Conservation (phyloP, 2,113 vertebrate species). For the Pampusana beccarii region DNA sequence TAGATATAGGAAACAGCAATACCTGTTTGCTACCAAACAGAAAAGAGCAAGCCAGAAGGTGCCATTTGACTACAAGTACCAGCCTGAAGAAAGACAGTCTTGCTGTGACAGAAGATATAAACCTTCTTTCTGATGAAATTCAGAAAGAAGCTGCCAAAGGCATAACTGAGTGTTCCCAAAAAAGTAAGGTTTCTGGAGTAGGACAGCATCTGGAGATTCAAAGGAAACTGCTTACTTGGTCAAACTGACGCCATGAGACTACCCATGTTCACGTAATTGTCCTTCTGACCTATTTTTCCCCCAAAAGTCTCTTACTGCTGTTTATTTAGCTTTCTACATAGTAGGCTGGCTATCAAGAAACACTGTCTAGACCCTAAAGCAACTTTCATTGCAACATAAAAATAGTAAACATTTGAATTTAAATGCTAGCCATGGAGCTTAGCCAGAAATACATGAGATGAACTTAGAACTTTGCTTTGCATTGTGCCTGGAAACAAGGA, state of each 20-base stretch:
- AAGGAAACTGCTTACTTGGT: neutral
- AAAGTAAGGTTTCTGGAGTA: neutral
- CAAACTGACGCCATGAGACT: neutral
- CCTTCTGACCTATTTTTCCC: neutral
- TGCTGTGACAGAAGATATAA: neutral
- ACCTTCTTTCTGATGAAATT: neutral
- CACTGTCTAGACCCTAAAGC: neutral
- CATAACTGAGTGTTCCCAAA: neutral
- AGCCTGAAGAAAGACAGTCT: neutral
- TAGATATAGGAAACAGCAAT: neutral
- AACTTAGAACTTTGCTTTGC: neutral
- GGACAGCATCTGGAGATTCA: neutral
- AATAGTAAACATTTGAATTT: neutral
- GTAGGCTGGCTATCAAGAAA: neutral
- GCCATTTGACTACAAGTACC: neutral
- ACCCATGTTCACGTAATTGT: neutral
- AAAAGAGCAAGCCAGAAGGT: neutral
- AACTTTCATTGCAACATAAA: neutral
- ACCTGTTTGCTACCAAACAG: neutral
- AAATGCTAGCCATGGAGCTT: neutral
- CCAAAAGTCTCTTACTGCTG: neutral
- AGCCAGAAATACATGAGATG: neutral
- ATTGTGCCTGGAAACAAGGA: neutral
- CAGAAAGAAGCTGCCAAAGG: neutral
- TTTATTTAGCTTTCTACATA: neutral